These are phyloP conservation scores for Thymelicus acteon DNA, from an alignment of 2,888 invertebrate species.

Conservation along the genomic window DNA sequence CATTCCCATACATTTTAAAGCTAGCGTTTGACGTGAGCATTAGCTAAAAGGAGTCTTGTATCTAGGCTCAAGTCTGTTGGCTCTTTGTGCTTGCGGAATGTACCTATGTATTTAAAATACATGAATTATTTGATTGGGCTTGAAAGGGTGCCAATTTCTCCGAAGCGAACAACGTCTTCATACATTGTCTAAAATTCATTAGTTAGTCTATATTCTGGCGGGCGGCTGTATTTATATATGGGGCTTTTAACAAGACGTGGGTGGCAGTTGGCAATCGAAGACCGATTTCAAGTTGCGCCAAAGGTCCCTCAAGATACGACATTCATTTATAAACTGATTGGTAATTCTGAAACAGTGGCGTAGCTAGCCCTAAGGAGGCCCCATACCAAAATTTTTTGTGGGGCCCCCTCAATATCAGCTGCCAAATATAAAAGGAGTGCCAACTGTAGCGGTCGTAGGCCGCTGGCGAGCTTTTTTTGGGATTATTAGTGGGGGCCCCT, in stretches of 20 bases:
- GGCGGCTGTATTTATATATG: neutral
- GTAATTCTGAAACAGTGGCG: no score
- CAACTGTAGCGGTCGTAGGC: no score
- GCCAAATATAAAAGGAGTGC: no score
- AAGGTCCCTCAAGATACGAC: neutral
- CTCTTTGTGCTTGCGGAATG: neutral
- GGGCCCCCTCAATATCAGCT: no score
- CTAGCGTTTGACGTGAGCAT: no score
- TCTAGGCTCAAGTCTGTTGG: neutral
- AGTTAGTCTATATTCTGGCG: neutral
- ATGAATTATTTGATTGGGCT: neutral
- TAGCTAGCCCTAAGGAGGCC: no score
- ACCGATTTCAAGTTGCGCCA: neutral
- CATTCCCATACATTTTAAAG: no score
- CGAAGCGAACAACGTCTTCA: neutral
- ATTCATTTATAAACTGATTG: no score
- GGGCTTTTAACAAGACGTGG: neutral
- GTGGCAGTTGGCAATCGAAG: neutral
- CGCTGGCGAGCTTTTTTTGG: no score
- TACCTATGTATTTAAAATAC: neutral
- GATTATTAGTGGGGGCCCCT: no score
- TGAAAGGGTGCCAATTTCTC: slow-evolving; percentile 2
- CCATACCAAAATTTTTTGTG: no score
- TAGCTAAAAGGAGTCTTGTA: no score
- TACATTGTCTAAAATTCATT: neutral